These are phyloP conservation scores for Notiomystis cincta DNA, from an alignment of 2,113 vertebrate species.

Conservation along the genomic window DNA sequence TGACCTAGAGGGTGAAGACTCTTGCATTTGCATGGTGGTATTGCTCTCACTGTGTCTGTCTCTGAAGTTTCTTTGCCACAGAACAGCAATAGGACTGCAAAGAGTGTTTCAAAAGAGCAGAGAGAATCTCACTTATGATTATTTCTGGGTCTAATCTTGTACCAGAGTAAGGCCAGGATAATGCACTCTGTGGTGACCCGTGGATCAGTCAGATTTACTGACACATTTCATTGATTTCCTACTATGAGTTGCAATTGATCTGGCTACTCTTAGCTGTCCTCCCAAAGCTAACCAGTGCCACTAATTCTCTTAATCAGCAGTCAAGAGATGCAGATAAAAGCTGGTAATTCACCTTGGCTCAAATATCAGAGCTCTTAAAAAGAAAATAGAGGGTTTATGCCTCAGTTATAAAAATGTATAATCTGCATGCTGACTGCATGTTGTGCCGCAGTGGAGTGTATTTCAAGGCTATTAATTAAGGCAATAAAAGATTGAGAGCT, in stretches of 20 bases:
- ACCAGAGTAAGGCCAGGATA: constrained; percentile 41
- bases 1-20: constrained; percentile 4
- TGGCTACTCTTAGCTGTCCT: constrained; percentile 60
- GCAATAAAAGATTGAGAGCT: neutral
- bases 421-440: constrained; percentile 1
- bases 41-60: neutral
- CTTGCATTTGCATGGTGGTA: neutral
- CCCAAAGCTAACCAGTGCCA: constrained; percentile 38
- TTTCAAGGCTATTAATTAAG: constrained; percentile 39
- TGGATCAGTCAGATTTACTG: constrained; percentile 64
- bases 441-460: neutral
- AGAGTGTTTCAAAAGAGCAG: neutral
- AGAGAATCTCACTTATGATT: neutral
- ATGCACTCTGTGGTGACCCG: constrained; percentile 21
- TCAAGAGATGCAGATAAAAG: constrained; percentile 74
- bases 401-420: constrained; percentile 14
- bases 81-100: neutral
- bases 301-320: constrained; percentile 78
- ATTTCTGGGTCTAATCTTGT: constrained; percentile 48
- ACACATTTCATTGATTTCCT: constrained; percentile 73
- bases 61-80: neutral
- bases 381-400: constrained; percentile 53
- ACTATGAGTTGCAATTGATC: constrained; percentile 66
- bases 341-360: constrained; percentile 66
- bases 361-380: constrained; percentile 66